These are phyloP conservation scores for Oxyura jamaicensis DNA, from an alignment of 2,113 vertebrate genomes.

Conservation along the genomic window DNA sequence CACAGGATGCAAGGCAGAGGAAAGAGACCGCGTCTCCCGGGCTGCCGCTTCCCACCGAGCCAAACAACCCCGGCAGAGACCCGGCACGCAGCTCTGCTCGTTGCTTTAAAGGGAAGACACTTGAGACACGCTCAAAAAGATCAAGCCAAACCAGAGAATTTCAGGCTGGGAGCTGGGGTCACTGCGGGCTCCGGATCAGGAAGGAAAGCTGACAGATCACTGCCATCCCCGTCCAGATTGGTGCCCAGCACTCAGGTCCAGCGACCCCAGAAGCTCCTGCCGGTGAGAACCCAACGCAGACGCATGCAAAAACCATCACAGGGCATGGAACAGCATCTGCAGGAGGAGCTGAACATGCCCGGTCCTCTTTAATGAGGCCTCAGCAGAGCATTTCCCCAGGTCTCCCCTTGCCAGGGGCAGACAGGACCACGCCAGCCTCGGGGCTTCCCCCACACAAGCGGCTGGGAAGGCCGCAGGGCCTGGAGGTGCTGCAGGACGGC, in stretches of 20 bases:
- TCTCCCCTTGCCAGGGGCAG: neutral
- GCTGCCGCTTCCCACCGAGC: neutral
- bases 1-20: no score
- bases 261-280: rapidly evolving
- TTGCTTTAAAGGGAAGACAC: neutral
- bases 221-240: neutral
- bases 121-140: neutral
- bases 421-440: neutral
- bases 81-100: neutral
- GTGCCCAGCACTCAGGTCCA: neutral
- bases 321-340: neutral
- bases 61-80: neutral
- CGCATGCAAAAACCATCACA: neutral
- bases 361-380: neutral
- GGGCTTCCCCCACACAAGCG: neutral
- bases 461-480: neutral
- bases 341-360: neutral
- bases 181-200: neutral
- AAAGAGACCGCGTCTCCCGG: neutral
- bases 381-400: neutral
- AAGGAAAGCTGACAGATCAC: neutral
- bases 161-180: neutral
- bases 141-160: rapidly evolving
- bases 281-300: neutral
- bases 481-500: rapidly evolving